Conservation (phyloP, 2,888 invertebrate genomes). For the Phortica magna region DNA sequence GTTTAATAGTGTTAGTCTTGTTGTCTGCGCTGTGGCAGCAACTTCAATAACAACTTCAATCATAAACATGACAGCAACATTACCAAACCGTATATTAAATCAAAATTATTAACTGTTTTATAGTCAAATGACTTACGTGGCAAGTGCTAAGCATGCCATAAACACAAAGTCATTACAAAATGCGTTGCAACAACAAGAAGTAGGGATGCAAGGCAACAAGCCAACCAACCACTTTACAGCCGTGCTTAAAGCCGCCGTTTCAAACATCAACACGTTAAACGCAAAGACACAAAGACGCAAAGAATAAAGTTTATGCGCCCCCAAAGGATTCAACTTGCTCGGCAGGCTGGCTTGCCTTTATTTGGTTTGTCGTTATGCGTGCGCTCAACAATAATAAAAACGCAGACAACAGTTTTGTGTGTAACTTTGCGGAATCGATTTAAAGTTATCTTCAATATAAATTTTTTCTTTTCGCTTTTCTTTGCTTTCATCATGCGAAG, state of each 20-base stretch:
- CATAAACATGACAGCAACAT: neutral
- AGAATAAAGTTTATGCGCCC: slow-evolving; percentile 23
- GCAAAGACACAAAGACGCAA: neutral
- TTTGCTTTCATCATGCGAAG: slow-evolving; percentile 10
- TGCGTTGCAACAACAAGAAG: too few species aligned
- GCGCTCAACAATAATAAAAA: neutral
- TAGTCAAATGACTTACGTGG: too few species aligned
- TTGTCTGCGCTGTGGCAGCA: neutral
- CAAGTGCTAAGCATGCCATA: too few species aligned
- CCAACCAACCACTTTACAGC: too few species aligned
- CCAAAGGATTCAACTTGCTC: slow-evolving; percentile 10
- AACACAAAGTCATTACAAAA: too few species aligned
- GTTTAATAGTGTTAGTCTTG: too few species aligned
- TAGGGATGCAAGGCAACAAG: too few species aligned
- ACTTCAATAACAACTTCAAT: neutral
- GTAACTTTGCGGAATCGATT: slow-evolving; percentile 35
- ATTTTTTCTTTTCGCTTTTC: slow-evolving; percentile 2
- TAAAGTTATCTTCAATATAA: neutral
- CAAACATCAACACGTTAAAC: too few species aligned
- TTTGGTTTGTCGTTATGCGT: neutral
- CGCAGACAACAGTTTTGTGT: slow-evolving; percentile 25
- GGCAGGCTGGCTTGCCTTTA: too few species aligned
- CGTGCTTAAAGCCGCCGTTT: too few species aligned
- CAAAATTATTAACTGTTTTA: neutral
- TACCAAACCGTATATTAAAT: neutral